phyloP scores from a whole-genome alignment of 2,888 invertebrate species.

The Hirtodrosophila trivittata region DNA sequence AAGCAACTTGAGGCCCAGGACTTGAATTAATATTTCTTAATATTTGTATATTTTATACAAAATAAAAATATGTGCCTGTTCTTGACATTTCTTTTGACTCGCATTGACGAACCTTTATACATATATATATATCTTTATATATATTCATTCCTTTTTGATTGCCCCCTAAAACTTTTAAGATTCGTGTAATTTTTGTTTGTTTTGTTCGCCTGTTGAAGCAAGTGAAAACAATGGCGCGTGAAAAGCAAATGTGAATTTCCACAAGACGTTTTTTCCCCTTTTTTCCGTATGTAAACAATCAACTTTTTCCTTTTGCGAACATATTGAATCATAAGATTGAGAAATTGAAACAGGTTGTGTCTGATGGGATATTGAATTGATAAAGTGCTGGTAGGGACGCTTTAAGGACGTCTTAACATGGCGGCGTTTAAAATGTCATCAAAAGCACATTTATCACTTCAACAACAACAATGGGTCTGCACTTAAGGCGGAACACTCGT shows the following conservation, averaged over 20 bases:
- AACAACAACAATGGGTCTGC: conserved; percentile 37
- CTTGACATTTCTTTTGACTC: conserved; percentile 67
- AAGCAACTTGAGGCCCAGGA: conserved; percentile 56
- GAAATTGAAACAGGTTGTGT: conserved; percentile 32
- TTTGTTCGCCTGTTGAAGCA: conserved; percentile 14
- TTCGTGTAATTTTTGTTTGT: conserved; percentile 37
- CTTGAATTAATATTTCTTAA: conserved; percentile 69
- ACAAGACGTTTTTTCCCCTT: conserved; percentile 4
- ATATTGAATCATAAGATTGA: conserved; percentile 31
- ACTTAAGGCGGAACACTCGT: conserved; percentile 43
- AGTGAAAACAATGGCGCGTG: conserved; percentile 11
- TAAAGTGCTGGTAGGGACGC: conserved; percentile 4
- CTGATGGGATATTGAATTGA: background rate
- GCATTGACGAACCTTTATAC: conserved; percentile 3
- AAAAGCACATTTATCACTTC: conserved; percentile 67
- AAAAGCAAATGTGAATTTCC: conserved; percentile 13
- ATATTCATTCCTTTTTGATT: background rate
- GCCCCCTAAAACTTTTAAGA: conserved; percentile 36
- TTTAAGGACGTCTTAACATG: conserved; percentile 15
- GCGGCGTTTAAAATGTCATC: conserved; percentile 63
- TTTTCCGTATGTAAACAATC: background rate
- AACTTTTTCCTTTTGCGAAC: background rate
- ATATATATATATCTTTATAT: background rate
- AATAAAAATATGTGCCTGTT: conserved; percentile 60
- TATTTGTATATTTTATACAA: conserved; percentile 33